Conservation (phyloP, 1,140 invertebrate genomes). For the Agrilus planipennis region DNA sequence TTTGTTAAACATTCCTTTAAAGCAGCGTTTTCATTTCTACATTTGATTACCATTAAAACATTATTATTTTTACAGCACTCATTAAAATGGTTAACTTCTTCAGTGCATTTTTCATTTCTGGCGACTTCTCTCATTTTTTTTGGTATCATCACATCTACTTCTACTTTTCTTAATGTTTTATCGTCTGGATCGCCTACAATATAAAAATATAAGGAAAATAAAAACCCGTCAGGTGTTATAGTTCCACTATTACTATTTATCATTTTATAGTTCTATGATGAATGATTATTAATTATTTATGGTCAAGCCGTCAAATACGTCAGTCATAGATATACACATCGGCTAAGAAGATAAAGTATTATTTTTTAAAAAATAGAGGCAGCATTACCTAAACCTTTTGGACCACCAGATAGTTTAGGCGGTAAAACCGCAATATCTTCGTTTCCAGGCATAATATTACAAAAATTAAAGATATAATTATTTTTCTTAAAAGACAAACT, state of each 20-base stretch:
- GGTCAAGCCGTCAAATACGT: neutral
- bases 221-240: too few species aligned
- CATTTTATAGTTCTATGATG: too few species aligned
- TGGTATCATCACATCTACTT: constrained; percentile 72
- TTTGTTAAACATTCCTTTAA: constrained; percentile 56
- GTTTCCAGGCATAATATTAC: too few species aligned
- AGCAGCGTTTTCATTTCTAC: constrained; percentile 53
- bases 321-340: neutral
- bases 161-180: constrained; percentile 64
- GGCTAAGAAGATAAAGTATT: too few species aligned
- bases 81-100: constrained; percentile 59
- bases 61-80: constrained; percentile 62
- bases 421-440: too few species aligned
- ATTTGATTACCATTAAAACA: constrained; percentile 58
- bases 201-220: constrained; percentile 1
- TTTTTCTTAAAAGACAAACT: too few species aligned
- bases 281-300: neutral
- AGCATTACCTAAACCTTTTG: too few species aligned
- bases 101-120: constrained; percentile 58
- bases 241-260: too few species aligned
- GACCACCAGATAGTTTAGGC: too few species aligned
- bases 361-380: too few species aligned
- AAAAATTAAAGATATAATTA: too few species aligned
- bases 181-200: constrained; percentile 74
- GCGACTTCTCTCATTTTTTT: constrained; percentile 73